These are phyloP conservation scores for Cassiopea andromeda DNA, from an alignment of 30 jellyfish, hydroid and myxozoan genomes.

Conservation along the genomic window DNA sequence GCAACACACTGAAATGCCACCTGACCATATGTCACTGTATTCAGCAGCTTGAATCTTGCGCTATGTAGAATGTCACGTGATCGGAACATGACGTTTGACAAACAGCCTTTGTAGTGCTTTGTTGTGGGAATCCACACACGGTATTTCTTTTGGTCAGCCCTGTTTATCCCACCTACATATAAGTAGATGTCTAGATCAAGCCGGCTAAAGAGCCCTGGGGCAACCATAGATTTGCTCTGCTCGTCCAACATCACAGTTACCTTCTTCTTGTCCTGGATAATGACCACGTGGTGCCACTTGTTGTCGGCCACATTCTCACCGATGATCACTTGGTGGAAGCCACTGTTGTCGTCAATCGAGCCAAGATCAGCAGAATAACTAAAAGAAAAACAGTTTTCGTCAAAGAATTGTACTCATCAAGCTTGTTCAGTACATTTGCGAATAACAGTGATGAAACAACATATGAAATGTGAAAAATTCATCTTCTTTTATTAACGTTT, in stretches of 20 bases:
- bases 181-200: constrained; percentile 77
- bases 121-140: constrained; percentile 50
- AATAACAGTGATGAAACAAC: too few relatives aligned
- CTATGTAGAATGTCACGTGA: constrained; percentile 80
- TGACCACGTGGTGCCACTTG: constrained; percentile 88
- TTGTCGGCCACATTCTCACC: constrained; percentile 86
- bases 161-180: constrained; percentile 87
- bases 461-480: too few relatives aligned
- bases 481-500: too few relatives aligned
- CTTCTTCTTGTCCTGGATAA: constrained; percentile 60
- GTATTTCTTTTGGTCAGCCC: constrained; percentile 55
- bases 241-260: constrained; percentile 78
- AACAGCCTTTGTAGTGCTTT: constrained; percentile 85
- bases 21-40: constrained; percentile 56
- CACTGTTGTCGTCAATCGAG: constrained; percentile 75
- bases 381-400: neutral
- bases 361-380: constrained; percentile 98
- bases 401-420: neutral
- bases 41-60: constrained; percentile 65
- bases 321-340: constrained; percentile 74
- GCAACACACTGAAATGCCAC: constrained; percentile 65
- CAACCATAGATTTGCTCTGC: constrained; percentile 51
- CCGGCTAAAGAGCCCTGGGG: constrained; percentile 76
- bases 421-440: neutral
- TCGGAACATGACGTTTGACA: constrained; percentile 78